Base-by-base conservation (phyloP, 2,888 invertebrate genomes). In the Leucoptera coffeella region DNA sequence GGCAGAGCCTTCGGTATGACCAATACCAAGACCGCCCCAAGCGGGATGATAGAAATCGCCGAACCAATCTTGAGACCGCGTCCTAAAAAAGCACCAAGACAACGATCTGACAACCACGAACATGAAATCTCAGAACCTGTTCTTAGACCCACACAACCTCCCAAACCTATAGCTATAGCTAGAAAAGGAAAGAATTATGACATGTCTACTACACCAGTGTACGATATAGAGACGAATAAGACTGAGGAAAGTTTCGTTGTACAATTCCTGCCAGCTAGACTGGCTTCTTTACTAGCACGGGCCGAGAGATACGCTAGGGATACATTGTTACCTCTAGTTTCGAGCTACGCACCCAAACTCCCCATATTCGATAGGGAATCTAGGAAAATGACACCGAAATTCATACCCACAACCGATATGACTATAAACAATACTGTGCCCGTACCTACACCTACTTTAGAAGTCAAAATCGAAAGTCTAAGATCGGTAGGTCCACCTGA, bases 271-370 rank as follows among this genome's bases (percentile, higher is more conserved):
- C 89, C 89, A 0, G 82, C 85, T 35, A 72, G 85, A 15, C 53
- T 89, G 2, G 85, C 85, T 1, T 81, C 82, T 4, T 78, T 90
- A 50, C 75, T 90, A 24, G 83, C 87, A 20, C 79, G 86, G 38
- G 89, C 88, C 0, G 89, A 89, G 43, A 74, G 80, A 25, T 88
- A 88, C 48, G 86, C 88, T 0, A 72, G 85, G 27, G 82, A 85
- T 47, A 86, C 85, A 0, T 61, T 87, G 2, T 50, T 86, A 27
- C 86, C 86, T 1, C 49, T 87, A 4, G 85, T 87, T 7, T 85
- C 85, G 9, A 82, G 82, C 23, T 85, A 86, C 49, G 85, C 86
- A 2, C 86, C 87, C 1, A 78, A 78, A 30, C 77, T 86, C 32
- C 77, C 78, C 7, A 73, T 77, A 36, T 76, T 78, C 38, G 49